phyloP scores from a whole-genome alignment of 1,140 invertebrate genomes.

The Drosophila navojoa region DNA sequence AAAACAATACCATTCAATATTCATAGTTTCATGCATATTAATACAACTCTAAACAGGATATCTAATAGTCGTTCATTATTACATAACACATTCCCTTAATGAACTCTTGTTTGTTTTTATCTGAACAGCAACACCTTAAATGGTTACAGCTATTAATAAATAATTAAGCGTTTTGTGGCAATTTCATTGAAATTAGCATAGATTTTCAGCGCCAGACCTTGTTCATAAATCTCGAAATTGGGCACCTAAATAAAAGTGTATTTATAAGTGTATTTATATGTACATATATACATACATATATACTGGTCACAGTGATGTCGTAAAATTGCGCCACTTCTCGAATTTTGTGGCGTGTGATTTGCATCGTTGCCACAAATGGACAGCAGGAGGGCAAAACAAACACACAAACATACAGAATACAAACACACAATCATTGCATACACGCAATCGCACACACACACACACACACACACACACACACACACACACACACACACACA shows the following conservation, averaged over 20 bases:
- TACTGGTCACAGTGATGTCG: slow-evolving; percentile 25
- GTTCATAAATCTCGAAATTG: slow-evolving; percentile 33
- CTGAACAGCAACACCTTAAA: slow-evolving; percentile 31
- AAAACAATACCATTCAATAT: neutral
- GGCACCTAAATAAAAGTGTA: slow-evolving; percentile 46
- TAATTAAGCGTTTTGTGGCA: slow-evolving; percentile 54
- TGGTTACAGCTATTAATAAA: slow-evolving; percentile 50
- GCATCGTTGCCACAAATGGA: slow-evolving; percentile 54
- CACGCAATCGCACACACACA: neutral
- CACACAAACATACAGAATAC: neutral
- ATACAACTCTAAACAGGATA: neutral
- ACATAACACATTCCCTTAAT: neutral
- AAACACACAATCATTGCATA: neutral
- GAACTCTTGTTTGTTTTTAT: slow-evolving; percentile 22
- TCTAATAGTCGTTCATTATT: neutral
- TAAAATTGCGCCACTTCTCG: slow-evolving; percentile 62
- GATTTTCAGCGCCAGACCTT: slow-evolving; percentile 52
- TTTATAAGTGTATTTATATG: no score
- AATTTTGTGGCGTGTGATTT: slow-evolving; percentile 52
- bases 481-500: no score
- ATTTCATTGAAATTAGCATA: slow-evolving; percentile 71
- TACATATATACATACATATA: slow-evolving; percentile 1
- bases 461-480: no score
- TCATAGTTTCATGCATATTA: neutral
- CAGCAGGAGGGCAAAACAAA: slow-evolving; percentile 6